Percentiles rank a stretch among this genome's conserved stretches.
Evolutionary conservation across 2,797 vertebrate genomes (phyloP).

Genomic region (Melanotaenia nigrans): DNA sequence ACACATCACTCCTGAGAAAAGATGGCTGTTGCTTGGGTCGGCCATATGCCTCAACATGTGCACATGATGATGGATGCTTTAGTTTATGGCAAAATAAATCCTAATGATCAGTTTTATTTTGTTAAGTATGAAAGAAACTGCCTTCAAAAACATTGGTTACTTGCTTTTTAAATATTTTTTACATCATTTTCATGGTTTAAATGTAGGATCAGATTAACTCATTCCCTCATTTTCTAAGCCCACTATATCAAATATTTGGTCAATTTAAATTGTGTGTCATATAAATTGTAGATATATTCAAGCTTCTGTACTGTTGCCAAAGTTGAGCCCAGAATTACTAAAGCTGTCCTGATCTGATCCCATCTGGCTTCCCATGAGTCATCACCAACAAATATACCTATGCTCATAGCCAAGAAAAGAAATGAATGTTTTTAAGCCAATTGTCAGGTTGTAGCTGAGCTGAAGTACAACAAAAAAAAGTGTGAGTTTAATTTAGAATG

Average conservation of each 20-base stretch:
- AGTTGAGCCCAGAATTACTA: slow-evolving; percentile 38
- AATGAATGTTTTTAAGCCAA: slow-evolving; percentile 26
- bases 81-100: slow-evolving; percentile 48
- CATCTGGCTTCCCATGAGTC: slow-evolving; percentile 35
- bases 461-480: background rate
- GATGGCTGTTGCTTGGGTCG: slow-evolving; percentile 46
- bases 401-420: slow-evolving; percentile 20
- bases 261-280: background rate
- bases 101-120: slow-evolving; percentile 26
- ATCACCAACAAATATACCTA: slow-evolving; percentile 42
- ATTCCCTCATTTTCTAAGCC: background rate
- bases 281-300: slow-evolving; percentile 30
- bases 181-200: background rate
- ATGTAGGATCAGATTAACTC: background rate
- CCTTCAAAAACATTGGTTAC: background rate
- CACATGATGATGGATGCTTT: slow-evolving; percentile 33
- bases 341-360: slow-evolving; percentile 38
- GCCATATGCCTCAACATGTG: slow-evolving; percentile 70
- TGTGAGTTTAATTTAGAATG: background rate
- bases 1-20: slow-evolving; percentile 60
- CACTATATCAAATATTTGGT: background rate
- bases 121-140: slow-evolving; percentile 30
- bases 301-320: slow-evolving; percentile 32
- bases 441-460: slow-evolving; percentile 10
- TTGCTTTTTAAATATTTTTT: background rate